Percentiles rank a stretch among this genome's conserved stretches.
phyloP scores from a whole-genome alignment of 2,113 vertebrate species.

The Brachyhypopomus gauderio region DNA sequence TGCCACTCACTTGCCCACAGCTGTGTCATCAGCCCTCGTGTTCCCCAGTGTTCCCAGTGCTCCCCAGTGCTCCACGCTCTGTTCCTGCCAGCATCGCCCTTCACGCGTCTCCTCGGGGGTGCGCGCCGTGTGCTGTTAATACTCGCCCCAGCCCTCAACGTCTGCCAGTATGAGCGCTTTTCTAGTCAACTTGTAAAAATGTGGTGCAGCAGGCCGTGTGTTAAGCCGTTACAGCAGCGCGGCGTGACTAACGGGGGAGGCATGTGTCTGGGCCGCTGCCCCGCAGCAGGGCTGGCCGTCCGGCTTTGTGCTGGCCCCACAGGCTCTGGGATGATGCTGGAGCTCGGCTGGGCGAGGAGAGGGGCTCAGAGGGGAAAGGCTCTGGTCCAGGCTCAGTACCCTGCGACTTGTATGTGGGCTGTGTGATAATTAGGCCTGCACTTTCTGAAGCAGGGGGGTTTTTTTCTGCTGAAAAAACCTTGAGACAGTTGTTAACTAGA shows the following conservation, averaged over 20 bases:
- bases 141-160: not conserved
- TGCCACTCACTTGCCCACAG: slow-evolving; percentile 43
- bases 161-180: slow-evolving; percentile 19
- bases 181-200: slow-evolving; percentile 34
- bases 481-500: too few species aligned
- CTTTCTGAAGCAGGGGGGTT: too few species aligned
- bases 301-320: not conserved
- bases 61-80: slow-evolving; percentile 67
- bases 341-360: slow-evolving; percentile 7
- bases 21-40: slow-evolving; percentile 66
- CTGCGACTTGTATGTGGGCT: slow-evolving; percentile 22
- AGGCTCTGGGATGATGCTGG: not conserved
- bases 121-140: not conserved
- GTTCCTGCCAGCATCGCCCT: slow-evolving; percentile 66
- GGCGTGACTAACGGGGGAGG: slow-evolving; percentile 59
- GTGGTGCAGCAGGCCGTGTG: slow-evolving; percentile 44
- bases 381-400: slow-evolving; percentile 2
- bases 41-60: slow-evolving; percentile 68
- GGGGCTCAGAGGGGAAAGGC: not conserved
- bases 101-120: slow-evolving; percentile 36
- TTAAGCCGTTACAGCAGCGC: slow-evolving; percentile 35
- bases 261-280: slow-evolving; percentile 36
- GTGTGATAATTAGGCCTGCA: slow-evolving; percentile 26
- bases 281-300: not conserved
- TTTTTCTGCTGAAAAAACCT: too few species aligned